Evolutionary conservation across 2,888 invertebrate genomes (phyloP).

Genomic region (Heteromyza rotundicornis): DNA sequence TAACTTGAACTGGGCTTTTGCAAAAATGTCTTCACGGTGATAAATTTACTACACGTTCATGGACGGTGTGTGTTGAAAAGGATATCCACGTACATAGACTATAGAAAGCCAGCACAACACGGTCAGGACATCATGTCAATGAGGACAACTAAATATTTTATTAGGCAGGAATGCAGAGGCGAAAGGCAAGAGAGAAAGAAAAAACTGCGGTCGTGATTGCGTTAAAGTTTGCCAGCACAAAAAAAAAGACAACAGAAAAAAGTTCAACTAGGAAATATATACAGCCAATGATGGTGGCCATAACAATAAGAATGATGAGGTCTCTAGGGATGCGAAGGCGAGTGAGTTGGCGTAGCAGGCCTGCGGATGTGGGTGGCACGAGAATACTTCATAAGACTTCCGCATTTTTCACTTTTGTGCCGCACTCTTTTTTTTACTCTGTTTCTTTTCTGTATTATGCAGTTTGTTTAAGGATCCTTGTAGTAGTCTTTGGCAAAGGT

Average conservation of each 20-base stretch:
- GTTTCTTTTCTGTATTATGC: constrained; percentile 25
- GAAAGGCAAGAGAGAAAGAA: too few relatives aligned
- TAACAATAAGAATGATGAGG: constrained; percentile 47
- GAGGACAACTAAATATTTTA: constrained; percentile 55
- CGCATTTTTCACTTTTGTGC: constrained; percentile 6
- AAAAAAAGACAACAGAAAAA: not conserved
- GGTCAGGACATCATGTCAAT: constrained; percentile 55
- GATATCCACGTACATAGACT: constrained; percentile 1
- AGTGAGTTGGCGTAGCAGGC: constrained; percentile 21
- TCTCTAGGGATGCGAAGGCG: constrained; percentile 45
- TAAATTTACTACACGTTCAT: constrained; percentile 9
- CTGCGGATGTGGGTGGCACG: not conserved
- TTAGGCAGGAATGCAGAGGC: constrained; percentile 48
- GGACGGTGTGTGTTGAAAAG: constrained; percentile 15
- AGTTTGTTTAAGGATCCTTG: constrained; percentile 12
- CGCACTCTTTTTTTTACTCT: constrained; percentile 10
- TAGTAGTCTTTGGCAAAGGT: constrained; percentile 42
- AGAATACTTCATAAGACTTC: constrained; percentile 8
- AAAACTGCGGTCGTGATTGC: constrained; percentile 46
- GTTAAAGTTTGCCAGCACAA: constrained; percentile 40
- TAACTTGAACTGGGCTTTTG: too few relatives aligned
- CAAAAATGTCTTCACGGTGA: constrained; percentile 10
- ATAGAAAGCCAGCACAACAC: constrained; percentile 34
- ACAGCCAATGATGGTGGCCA: constrained; percentile 36
- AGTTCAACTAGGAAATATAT: not conserved